Evolutionary conservation across 2,113 vertebrate species (phyloP).

Genomic region (Mastomys natalensis): DNA sequence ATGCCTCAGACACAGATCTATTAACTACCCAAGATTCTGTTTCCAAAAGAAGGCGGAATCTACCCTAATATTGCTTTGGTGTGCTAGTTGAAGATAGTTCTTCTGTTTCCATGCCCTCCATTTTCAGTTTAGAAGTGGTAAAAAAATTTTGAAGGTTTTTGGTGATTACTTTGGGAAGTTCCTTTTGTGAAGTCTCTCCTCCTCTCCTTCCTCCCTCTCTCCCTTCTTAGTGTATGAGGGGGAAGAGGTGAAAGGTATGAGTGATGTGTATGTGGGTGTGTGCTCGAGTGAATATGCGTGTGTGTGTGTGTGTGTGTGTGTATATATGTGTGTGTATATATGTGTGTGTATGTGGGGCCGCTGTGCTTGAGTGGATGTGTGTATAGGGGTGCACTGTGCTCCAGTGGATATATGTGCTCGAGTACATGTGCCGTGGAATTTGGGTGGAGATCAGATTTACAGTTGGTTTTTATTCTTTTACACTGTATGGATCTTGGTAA

Average conservation of each 20-base stretch:
- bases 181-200: neutral
- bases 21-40: constrained; percentile 16
- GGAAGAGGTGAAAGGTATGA: neutral
- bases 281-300: neutral
- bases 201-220: neutral
- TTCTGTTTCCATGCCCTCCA: neutral
- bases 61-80: neutral
- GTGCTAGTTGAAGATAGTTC: constrained; percentile 6
- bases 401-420: no score
- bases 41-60: neutral
- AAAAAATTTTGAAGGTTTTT: constrained; percentile 5
- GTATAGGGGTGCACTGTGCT: no score
- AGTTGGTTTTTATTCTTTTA: neutral
- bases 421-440: neutral
- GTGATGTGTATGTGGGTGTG: neutral
- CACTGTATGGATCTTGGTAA: neutral
- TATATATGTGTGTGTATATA: no score
- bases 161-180: constrained; percentile 27
- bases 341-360: no score
- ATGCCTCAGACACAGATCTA: rapidly evolving
- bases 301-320: no score
- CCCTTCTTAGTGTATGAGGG: neutral
- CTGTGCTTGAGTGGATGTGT: no score
- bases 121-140: constrained; percentile 30
- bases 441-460: neutral